These are phyloP conservation scores for Coleophora flavipennella DNA, from an alignment of 2,888 invertebrate genomes.

Conservation along the genomic window DNA sequence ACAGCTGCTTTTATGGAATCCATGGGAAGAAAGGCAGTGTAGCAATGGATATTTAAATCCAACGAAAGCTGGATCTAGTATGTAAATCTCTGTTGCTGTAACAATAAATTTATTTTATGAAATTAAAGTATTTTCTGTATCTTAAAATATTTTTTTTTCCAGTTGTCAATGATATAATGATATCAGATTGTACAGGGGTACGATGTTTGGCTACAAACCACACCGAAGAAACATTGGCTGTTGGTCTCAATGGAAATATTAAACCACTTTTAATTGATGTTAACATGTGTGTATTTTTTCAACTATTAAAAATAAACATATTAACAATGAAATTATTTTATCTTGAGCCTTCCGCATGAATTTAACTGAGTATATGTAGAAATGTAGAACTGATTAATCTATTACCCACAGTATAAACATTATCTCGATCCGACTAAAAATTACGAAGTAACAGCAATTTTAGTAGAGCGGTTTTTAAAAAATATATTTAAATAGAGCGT, in stretches of 20 bases:
- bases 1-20: neutral
- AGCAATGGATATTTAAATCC: neutral
- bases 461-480: too few relatives aligned
- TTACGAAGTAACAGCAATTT: too few relatives aligned
- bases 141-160: conserved; percentile 1
- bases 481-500: too few relatives aligned
- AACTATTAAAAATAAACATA: neutral
- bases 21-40: neutral
- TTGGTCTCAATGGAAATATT: conserved; percentile 51
- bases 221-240: conserved; percentile 33
- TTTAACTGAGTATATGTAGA: too few relatives aligned
- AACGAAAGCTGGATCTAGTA: neutral
- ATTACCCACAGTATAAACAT: too few relatives aligned
- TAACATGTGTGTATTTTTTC: conserved; percentile 37
- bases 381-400: too few relatives aligned
- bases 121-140: neutral
- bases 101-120: neutral
- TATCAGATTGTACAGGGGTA: conserved; percentile 31
- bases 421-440: too few relatives aligned
- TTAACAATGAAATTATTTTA: neutral
- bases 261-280: conserved; percentile 49
- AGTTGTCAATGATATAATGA: conserved; percentile 25
- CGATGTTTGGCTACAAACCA: conserved; percentile 38
- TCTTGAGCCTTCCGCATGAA: too few relatives aligned
- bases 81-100: too few relatives aligned